Evolutionary conservation across 53 echinoderm and acorn worm genomes (phyloP), one percentile per base, ranked within the genome.

Genomic region (Zoroaster sp.): DNA sequence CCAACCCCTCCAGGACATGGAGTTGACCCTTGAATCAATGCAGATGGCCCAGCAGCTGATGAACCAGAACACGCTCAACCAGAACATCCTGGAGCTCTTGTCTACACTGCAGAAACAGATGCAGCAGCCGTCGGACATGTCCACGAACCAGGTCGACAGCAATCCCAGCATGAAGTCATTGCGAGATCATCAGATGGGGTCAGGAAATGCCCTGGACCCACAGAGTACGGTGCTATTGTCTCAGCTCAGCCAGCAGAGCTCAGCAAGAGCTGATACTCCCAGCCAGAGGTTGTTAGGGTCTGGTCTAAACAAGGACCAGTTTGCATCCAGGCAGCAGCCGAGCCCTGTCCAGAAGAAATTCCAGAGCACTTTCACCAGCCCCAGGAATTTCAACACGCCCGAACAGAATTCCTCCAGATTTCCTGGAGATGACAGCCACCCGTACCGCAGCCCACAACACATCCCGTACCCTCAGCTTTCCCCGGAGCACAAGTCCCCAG

Each of bases 21-120:
- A 85, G 47, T 35, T 71, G 40, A 43, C 81, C 67, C 66, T 81
- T 40, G 81, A 81, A 25, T 81, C 81, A 0, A 65, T 81, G 14
- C 66, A 81, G 67, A 81, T 66, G 51, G 85, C 85, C 52, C 85
- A 85, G 39, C 85, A 85, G 71, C 70, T 85, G 47, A 70, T 85
- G 36, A 71, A 33, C 85, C 85, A 85, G 71, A 85, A 46, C 71
- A 44, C 85, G 5, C 38, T 85, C 71, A 85, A 70, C 36, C 85
- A 85, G 35, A 93, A 87, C 72, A 90, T 90, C 78, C 83, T 96
- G 38, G 94, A 94, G 67, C 88, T 94, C 46, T 80, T 94, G 38
- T 63, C 92, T 4, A 91, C 89, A 35, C 59, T 94, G 53, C 91
- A 94, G 80, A 89, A 87, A 51, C 91, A 92, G 80, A 91, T 89